These are phyloP conservation scores for Drosophila orena DNA, from an alignment of 1,140 invertebrate genomes.

Conservation along the genomic window DNA sequence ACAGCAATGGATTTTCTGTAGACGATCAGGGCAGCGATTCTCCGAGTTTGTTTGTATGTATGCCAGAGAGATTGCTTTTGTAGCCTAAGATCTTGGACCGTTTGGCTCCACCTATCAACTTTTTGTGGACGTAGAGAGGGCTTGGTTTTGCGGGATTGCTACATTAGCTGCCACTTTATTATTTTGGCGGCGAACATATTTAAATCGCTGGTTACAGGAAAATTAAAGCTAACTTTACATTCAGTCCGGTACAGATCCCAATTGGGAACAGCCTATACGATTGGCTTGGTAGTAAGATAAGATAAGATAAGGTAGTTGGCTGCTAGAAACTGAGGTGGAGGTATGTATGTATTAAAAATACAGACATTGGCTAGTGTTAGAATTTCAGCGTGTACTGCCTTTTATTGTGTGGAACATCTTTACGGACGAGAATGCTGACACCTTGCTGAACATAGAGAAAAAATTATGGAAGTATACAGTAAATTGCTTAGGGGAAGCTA, in stretches of 20 bases:
- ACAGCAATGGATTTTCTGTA: too few relatives aligned
- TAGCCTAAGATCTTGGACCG: background rate
- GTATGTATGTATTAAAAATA: conserved; percentile 29
- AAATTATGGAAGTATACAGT: background rate
- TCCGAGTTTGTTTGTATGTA: conserved; percentile 4
- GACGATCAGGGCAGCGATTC: background rate
- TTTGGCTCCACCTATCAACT: background rate
- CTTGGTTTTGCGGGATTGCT: conserved; percentile 9
- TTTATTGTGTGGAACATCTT: background rate
- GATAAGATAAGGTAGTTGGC: conserved; percentile 5
- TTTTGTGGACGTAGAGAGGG: background rate
- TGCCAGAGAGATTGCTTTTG: conserved; percentile 9
- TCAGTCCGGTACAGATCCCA: background rate
- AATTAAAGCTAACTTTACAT: conserved; percentile 3
- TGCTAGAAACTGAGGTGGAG: conserved; percentile 2
- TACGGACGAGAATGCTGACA: conserved; percentile 5
- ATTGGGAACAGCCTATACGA: conserved; percentile 2
- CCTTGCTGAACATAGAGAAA: conserved; percentile 7
- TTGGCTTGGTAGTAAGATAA: background rate
- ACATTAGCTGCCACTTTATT: conserved; percentile 14
- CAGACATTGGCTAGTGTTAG: conserved; percentile 1
- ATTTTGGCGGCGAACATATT: conserved; percentile 23
- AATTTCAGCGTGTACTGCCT: too few relatives aligned
- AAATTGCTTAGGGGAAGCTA: conserved; percentile 1
- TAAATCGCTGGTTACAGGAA: conserved; percentile 10